Evolutionary conservation across 2,797 vertebrate genomes (phyloP).

Genomic region (Tympanoctomys barrerae): DNA sequence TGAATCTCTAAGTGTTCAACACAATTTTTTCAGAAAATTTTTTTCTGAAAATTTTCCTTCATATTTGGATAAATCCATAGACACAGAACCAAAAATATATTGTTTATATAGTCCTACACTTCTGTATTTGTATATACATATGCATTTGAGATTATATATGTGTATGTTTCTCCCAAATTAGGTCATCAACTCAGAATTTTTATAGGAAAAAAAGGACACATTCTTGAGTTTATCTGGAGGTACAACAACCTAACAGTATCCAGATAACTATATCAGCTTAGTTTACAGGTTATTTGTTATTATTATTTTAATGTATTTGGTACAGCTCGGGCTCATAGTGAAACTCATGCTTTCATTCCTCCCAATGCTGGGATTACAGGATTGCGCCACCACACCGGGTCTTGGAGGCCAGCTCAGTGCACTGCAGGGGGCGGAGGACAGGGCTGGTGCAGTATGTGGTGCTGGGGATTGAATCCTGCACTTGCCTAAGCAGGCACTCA

Average conservation of each 20-base stretch:
- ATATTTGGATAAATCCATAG: background rate
- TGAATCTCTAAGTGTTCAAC: background rate
- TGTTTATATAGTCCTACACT: no score
- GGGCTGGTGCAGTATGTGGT: no score
- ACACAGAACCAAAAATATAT: no score
- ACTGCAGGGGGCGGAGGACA: no score
- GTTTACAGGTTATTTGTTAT: background rate
- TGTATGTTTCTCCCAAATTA: background rate
- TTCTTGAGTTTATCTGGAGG: background rate
- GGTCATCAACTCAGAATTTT: background rate
- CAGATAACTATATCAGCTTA: background rate
- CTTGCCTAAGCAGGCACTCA: no score
- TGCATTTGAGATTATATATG: background rate
- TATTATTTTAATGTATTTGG: no score
- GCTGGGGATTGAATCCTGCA: no score
- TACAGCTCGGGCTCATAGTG: no score
- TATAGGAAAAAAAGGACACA: background rate
- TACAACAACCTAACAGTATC: background rate
- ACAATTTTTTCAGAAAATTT: background rate
- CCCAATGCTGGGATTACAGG: no score
- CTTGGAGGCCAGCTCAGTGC: no score
- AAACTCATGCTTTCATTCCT: no score
- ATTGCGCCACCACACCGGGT: no score
- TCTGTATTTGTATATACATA: background rate
- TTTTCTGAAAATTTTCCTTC: background rate